phyloP scores from a whole-genome alignment of 2,113 vertebrate species.

The Hystrix cristata region DNA sequence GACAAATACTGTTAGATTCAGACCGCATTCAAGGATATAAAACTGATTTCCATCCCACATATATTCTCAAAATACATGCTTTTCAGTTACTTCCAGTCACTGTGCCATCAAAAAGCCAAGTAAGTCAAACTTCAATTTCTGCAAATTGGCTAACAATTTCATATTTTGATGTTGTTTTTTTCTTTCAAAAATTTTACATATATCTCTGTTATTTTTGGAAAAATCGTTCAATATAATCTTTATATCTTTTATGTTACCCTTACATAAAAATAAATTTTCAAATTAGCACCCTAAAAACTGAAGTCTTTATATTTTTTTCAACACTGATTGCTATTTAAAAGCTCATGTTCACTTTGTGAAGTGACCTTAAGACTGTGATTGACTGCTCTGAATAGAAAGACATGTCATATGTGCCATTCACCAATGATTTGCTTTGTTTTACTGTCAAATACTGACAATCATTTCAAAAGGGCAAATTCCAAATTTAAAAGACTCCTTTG shows the following conservation, averaged over 20 bases:
- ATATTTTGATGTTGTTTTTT: not conserved
- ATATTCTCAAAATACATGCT: not conserved
- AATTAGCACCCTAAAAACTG: not conserved
- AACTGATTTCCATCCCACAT: not conserved
- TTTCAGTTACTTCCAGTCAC: not conserved
- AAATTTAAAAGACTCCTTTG: slow-evolving; percentile 20
- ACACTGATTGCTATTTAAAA: not conserved
- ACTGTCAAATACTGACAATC: not conserved
- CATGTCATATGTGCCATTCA: not conserved
- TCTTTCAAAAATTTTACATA: not conserved
- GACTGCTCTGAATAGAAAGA: not conserved
- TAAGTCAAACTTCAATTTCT: not conserved
- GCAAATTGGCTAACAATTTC: not conserved
- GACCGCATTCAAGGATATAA: slow-evolving; percentile 10
- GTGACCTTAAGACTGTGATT: slow-evolving; percentile 18
- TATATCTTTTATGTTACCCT: not conserved
- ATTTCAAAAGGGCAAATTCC: slow-evolving; percentile 56
- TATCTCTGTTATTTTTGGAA: slow-evolving; percentile 1
- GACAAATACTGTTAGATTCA: not conserved
- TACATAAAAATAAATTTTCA: slow-evolving; percentile 7
- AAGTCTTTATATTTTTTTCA: not conserved
- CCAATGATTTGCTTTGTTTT: not conserved
- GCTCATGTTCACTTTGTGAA: not conserved
- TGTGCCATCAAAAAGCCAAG: not conserved
- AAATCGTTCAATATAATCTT: not conserved